These are phyloP conservation scores for Sebastes cheni DNA, from an alignment of 2,797 vertebrate genomes.

Conservation along the genomic window DNA sequence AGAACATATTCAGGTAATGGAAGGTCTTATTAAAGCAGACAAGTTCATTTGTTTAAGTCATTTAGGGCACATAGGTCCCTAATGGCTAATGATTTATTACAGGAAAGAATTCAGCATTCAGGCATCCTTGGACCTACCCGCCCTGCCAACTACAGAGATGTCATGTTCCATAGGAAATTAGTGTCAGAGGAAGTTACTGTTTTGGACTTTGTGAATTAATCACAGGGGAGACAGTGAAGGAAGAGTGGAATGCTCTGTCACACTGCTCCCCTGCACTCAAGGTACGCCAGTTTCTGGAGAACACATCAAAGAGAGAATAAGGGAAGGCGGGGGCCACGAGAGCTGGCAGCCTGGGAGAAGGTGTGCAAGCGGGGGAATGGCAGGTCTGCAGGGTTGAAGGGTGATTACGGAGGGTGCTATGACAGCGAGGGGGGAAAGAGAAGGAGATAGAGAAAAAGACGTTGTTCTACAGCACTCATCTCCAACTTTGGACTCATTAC, in stretches of 20 bases:
- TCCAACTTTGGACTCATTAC: slow-evolving; percentile 63
- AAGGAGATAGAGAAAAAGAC: slow-evolving; percentile 40
- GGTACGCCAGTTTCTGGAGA: slow-evolving; percentile 56
- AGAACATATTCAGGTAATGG: slow-evolving; percentile 76
- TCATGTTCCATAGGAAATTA: slow-evolving; percentile 84
- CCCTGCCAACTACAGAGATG: slow-evolving; percentile 69
- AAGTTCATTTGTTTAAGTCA: slow-evolving; percentile 87
- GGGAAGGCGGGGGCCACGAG: slow-evolving; percentile 34
- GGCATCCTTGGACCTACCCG: slow-evolving; percentile 71
- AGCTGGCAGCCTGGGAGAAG: slow-evolving; percentile 59
- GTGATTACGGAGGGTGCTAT: slow-evolving; percentile 68
- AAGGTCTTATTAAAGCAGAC: slow-evolving; percentile 85
- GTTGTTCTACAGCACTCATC: slow-evolving; percentile 51
- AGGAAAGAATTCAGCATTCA: slow-evolving; percentile 78
- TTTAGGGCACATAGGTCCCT: slow-evolving; percentile 79
- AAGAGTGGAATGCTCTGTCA: slow-evolving; percentile 65
- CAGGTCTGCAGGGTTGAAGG: slow-evolving; percentile 71
- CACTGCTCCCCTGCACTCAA: slow-evolving; percentile 31
- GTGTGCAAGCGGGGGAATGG: slow-evolving; percentile 44
- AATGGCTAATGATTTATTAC: slow-evolving; percentile 86
- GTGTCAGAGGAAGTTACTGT: slow-evolving; percentile 83
- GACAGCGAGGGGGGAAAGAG: slow-evolving; percentile 43
- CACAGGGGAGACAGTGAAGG: slow-evolving; percentile 70
- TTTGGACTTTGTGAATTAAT: slow-evolving; percentile 84
- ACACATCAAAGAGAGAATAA: slow-evolving; percentile 67